phyloP scores from a whole-genome alignment of 2,888 invertebrate species.

The Drosophila kanekoi region DNA sequence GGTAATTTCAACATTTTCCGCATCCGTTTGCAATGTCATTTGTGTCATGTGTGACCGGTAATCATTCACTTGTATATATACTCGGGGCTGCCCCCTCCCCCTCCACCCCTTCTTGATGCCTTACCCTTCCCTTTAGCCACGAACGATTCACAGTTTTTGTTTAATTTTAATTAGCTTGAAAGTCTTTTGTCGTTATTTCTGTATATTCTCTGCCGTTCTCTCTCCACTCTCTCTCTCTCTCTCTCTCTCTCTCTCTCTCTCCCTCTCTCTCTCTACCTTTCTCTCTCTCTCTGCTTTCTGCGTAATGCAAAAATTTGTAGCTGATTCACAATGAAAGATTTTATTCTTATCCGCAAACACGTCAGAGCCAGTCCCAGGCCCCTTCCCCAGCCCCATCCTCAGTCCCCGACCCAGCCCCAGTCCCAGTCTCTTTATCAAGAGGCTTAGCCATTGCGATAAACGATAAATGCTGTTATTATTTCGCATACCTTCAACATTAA shows the following conservation, averaged over 20 bases:
- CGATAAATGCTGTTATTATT: slow-evolving; percentile 34
- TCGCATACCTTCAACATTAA: slow-evolving; percentile 22
- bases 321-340: slow-evolving; percentile 49
- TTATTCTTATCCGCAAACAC: slow-evolving; percentile 28
- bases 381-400: background rate
- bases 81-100: background rate
- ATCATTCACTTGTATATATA: slow-evolving; percentile 61
- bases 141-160: slow-evolving; percentile 48
- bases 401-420: background rate
- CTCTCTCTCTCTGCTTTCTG: slow-evolving; percentile 8
- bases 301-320: slow-evolving; percentile 43
- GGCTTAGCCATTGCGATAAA: slow-evolving; percentile 26
- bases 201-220: background rate
- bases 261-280: background rate
- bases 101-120: background rate
- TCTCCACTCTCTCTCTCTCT: background rate
- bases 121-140: background rate
- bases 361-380: slow-evolving; percentile 10
- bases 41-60: slow-evolving; percentile 66
- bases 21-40: slow-evolving; percentile 79
- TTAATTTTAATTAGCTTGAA: slow-evolving; percentile 66
- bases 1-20: slow-evolving; percentile 60
- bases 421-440: slow-evolving; percentile 8
- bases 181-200: slow-evolving; percentile 48
- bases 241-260: background rate